Percentiles rank a stretch among this genome's conserved stretches.
These are phyloP conservation scores for Syndactyla subalaris DNA, from an alignment of 2,797 vertebrate genomes.

Conservation along the genomic window DNA sequence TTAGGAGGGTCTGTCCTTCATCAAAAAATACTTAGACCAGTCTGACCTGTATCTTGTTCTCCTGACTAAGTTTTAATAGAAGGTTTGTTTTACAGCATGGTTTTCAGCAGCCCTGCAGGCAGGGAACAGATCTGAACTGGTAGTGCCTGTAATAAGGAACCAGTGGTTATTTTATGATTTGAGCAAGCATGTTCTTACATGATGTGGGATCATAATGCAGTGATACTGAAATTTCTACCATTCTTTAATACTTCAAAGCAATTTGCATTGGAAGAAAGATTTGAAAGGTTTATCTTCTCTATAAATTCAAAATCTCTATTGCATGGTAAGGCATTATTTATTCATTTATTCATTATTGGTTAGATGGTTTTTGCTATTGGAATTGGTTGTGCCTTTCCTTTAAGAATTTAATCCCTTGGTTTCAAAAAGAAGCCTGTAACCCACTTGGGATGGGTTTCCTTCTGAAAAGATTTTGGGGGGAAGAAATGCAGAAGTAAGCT, in stretches of 20 bases:
- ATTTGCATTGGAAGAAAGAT: neutral
- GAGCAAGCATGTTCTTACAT: neutral
- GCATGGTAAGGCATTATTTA: neutral
- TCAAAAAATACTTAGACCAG: neutral
- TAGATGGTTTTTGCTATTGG: neutral
- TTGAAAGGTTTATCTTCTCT: neutral
- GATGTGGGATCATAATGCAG: neutral
- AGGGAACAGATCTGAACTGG: conserved; percentile 28
- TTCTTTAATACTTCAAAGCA: conserved; percentile 10
- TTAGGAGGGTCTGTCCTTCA: conserved; percentile 15
- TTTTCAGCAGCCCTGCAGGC: neutral
- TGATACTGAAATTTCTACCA: neutral
- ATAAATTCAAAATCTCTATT: neutral
- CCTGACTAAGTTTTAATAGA: neutral
- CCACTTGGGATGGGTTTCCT: neutral
- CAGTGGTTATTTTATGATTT: neutral
- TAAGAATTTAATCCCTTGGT: neutral
- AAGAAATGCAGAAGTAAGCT: neutral
- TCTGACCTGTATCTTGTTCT: neutral
- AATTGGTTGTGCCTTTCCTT: neutral
- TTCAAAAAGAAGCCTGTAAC: neutral
- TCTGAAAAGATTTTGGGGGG: neutral
- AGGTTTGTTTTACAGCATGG: neutral
- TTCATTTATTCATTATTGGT: neutral
- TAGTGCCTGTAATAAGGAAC: neutral